A percentile compares a stretch with the other conserved stretches of the same genome.
These are phyloP conservation scores for Glareola pratincola DNA, from an alignment of 2,113 vertebrate species.

Conservation along the genomic window DNA sequence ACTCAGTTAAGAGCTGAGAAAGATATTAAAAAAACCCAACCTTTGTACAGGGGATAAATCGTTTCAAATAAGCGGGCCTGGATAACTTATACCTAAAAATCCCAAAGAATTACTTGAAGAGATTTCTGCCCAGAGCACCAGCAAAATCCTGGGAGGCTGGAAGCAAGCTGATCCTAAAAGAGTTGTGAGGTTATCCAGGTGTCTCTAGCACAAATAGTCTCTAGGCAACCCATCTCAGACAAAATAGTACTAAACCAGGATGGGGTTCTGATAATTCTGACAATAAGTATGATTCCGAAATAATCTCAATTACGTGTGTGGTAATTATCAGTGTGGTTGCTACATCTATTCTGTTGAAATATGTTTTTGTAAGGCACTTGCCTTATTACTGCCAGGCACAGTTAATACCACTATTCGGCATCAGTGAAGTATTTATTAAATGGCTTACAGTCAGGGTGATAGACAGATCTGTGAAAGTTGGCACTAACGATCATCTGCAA, in stretches of 20 bases:
- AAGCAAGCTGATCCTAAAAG: background rate
- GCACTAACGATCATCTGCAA: background rate
- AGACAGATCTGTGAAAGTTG: background rate
- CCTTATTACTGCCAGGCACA: background rate
- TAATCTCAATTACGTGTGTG: background rate
- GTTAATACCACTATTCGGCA: background rate
- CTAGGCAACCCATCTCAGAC: background rate
- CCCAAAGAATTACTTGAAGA: background rate
- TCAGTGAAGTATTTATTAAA: background rate
- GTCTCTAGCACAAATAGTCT: background rate
- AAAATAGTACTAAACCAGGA: background rate
- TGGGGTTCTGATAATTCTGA: background rate
- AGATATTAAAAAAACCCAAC: rapidly evolving
- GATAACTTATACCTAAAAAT: background rate
- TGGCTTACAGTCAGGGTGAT: background rate
- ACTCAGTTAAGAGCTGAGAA: background rate
- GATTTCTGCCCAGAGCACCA: background rate
- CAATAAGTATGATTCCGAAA: background rate
- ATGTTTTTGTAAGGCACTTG: background rate
- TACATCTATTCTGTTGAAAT: background rate
- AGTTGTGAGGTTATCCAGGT: background rate
- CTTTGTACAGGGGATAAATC: rapidly evolving
- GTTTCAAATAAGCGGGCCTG: background rate
- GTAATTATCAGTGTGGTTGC: background rate
- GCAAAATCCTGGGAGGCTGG: background rate